Evolutionary conservation across 2,113 vertebrate genomes (phyloP).

Genomic region (Physeter macrocephalus): DNA sequence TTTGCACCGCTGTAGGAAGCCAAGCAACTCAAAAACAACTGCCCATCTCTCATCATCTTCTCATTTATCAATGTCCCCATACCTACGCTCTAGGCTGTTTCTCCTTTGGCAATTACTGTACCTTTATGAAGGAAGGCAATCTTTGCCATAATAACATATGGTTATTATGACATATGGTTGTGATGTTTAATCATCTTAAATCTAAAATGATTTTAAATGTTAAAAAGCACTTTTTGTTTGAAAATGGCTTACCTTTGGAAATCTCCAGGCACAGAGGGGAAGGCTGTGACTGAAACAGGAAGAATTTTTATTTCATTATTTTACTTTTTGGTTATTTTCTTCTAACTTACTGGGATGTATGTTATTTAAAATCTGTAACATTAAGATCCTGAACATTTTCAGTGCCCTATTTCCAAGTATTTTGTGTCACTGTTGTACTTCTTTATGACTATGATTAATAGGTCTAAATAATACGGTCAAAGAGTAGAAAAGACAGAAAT

Average conservation of each 20-base stretch:
- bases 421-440: background rate
- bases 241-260: background rate
- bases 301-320: background rate
- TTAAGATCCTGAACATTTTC: background rate
- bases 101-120: background rate
- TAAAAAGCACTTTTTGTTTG: background rate
- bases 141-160: background rate
- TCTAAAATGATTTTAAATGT: background rate
- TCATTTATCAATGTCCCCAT: background rate
- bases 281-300: background rate
- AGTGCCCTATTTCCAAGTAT: background rate
- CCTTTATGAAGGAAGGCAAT: background rate
- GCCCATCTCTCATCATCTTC: background rate
- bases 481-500: background rate
- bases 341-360: background rate
- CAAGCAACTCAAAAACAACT: background rate
- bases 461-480: background rate
- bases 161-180: background rate
- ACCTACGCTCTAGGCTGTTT: background rate
- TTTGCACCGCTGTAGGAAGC: background rate
- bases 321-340: background rate
- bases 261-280: background rate
- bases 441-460: background rate
- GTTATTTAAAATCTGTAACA: background rate
- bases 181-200: background rate